Conservation (phyloP, 2,888 invertebrate genomes). For the Phlogophora meticulosa region DNA sequence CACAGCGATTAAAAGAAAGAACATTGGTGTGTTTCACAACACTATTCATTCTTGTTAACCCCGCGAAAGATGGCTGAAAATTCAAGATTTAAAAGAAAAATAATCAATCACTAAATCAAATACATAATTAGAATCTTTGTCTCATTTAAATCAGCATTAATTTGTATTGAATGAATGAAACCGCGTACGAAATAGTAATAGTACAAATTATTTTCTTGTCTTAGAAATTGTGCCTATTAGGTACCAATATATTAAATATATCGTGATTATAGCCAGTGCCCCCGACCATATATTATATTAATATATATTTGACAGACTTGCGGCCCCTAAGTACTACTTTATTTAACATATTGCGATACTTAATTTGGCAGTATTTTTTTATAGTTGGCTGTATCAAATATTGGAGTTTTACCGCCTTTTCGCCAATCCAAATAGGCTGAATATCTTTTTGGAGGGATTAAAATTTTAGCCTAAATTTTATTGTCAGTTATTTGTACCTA, state of each 20-base stretch:
- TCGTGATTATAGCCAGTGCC: conserved; percentile 36
- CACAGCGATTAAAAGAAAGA: not conserved
- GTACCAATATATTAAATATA: conserved; percentile 10
- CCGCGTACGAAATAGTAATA: too few species aligned
- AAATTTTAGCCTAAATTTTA: conserved; percentile 26
- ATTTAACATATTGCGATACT: conserved; percentile 44
- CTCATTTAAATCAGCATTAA: too few species aligned
- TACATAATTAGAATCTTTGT: too few species aligned
- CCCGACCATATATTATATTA: conserved; percentile 44
- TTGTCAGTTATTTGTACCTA: conserved; percentile 20
- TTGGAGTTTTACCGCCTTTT: not conserved
- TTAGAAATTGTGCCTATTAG: not conserved
- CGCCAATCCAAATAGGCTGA: too few species aligned
- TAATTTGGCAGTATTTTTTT: conserved; percentile 61
- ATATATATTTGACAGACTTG: conserved; percentile 52
- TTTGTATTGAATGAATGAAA: too few species aligned
- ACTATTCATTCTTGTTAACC: not conserved
- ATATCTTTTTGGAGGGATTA: not conserved
- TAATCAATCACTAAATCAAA: not conserved
- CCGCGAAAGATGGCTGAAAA: conserved; percentile 10
- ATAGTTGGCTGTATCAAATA: conserved; percentile 42
- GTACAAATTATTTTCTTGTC: not conserved
- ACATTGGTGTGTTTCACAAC: conserved; percentile 9
- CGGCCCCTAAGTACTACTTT: conserved; percentile 63
- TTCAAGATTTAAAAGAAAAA: not conserved